phyloP scores from a whole-genome alignment of 2,797 vertebrate genomes.

The Falco rusticolus region DNA sequence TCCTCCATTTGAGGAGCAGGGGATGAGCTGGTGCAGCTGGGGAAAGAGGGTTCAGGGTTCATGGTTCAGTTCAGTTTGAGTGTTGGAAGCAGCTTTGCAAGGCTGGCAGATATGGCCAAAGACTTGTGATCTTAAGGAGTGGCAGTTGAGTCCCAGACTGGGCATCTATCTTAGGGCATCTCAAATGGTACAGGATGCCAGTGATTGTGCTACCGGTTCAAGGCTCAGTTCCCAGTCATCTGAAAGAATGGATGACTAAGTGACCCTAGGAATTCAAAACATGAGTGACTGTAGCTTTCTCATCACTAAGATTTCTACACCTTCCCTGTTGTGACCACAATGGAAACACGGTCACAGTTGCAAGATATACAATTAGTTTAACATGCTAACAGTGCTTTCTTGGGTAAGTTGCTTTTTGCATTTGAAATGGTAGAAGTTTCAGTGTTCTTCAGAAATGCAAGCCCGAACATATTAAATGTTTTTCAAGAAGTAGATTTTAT shows the following conservation, averaged over 20 bases:
- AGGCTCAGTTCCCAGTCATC: background rate
- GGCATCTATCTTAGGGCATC: background rate
- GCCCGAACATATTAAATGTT: background rate
- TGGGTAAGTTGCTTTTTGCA: background rate
- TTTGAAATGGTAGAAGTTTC: constrained; percentile 9
- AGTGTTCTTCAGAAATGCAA: constrained; percentile 18
- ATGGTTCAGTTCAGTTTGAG: background rate
- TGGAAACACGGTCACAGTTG: background rate
- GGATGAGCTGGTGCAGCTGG: background rate
- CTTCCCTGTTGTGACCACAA: background rate
- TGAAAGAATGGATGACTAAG: background rate
- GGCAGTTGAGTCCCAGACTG: background rate
- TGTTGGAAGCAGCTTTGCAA: background rate
- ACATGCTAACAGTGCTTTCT: background rate
- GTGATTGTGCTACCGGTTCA: background rate
- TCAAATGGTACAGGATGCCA: background rate
- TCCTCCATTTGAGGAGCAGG: background rate
- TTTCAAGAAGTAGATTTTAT: constrained; percentile 6
- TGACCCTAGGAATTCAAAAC: background rate
- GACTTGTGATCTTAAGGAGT: background rate
- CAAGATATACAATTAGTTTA: background rate
- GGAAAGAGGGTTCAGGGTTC: background rate
- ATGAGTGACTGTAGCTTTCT: background rate
- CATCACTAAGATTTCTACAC: background rate
- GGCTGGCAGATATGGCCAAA: background rate